Evolutionary conservation across 2,888 invertebrate species (phyloP).

Genomic region (Pheosia gnoma): DNA sequence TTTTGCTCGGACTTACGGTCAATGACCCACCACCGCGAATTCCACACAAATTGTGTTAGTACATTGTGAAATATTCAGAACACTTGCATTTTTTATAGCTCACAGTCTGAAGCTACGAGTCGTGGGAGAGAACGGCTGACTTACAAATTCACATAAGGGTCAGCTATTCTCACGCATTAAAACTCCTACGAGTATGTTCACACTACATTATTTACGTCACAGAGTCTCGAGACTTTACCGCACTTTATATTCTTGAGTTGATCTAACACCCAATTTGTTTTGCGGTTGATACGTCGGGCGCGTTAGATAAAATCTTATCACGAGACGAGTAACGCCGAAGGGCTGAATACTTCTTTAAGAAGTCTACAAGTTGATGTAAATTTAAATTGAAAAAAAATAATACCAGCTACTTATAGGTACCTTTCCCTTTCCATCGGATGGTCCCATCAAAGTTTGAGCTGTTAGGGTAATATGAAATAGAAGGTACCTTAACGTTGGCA

Average conservation of each 20-base stretch:
- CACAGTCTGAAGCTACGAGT: constrained; percentile 11
- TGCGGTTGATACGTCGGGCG: background rate
- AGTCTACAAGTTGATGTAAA: no score
- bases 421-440: no score
- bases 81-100: constrained; percentile 29
- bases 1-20: background rate
- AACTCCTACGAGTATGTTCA: constrained; percentile 3
- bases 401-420: no score
- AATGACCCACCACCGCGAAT: constrained; percentile 4
- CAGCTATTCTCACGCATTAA: constrained; percentile 7
- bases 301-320: background rate
- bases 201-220: constrained; percentile 12
- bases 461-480: no score
- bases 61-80: constrained; percentile 26
- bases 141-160: constrained; percentile 27
- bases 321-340: no score
- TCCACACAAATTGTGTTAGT: constrained; percentile 24
- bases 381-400: no score
- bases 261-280: background rate
- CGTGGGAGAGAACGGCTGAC: constrained; percentile 11
- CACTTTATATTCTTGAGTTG: background rate
- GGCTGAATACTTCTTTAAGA: no score
- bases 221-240: constrained; percentile 5
- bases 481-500: no score
- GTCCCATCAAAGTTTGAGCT: no score